A percentile compares a stretch with the other conserved stretches of the same genome.
Conservation (phyloP, 2,888 invertebrate species). For the Salticus scenicus region DNA sequence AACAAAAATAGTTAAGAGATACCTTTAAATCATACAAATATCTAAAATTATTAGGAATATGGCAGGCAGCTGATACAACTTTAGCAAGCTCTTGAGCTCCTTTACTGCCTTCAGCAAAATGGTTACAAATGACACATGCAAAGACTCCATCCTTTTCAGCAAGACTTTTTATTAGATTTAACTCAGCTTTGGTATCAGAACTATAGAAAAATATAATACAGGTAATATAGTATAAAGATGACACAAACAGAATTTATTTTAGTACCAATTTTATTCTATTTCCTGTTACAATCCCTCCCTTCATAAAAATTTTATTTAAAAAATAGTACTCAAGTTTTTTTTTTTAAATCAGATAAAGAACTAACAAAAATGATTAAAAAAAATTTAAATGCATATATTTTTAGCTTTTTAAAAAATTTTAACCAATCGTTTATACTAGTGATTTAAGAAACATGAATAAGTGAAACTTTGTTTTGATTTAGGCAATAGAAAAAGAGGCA, state of each 20-base stretch:
- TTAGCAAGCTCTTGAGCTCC: slow-evolving; percentile 91
- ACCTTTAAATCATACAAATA: slow-evolving; percentile 77
- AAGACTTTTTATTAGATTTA: slow-evolving; percentile 84
- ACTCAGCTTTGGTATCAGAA: slow-evolving; percentile 89
- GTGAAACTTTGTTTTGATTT: too few relatives aligned
- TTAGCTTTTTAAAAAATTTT: too few relatives aligned
- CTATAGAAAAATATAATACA: slow-evolving; percentile 79
- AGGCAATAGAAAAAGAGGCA: too few relatives aligned
- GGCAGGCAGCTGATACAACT: slow-evolving; percentile 87
- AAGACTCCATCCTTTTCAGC: slow-evolving; percentile 88
- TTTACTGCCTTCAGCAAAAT: slow-evolving; percentile 91
- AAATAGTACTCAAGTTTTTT: neutral
- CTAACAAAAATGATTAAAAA: too few relatives aligned
- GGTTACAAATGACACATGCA: slow-evolving; percentile 89
- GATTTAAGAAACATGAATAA: too few relatives aligned
- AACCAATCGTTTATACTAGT: too few relatives aligned
- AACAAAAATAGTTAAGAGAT: too few relatives aligned
- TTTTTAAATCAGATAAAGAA: too few relatives aligned
- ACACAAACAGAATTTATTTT: neutral
- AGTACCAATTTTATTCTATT: too few relatives aligned
- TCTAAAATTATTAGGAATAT: slow-evolving; percentile 79
- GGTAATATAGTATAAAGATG: neutral
- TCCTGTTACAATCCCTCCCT: too few relatives aligned
- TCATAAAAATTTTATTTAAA: too few relatives aligned
- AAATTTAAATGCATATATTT: too few relatives aligned